Percentiles rank a stretch among this genome's conserved stretches.
Conservation (phyloP, 2,113 vertebrate genomes). For the Struthio camelus region DNA sequence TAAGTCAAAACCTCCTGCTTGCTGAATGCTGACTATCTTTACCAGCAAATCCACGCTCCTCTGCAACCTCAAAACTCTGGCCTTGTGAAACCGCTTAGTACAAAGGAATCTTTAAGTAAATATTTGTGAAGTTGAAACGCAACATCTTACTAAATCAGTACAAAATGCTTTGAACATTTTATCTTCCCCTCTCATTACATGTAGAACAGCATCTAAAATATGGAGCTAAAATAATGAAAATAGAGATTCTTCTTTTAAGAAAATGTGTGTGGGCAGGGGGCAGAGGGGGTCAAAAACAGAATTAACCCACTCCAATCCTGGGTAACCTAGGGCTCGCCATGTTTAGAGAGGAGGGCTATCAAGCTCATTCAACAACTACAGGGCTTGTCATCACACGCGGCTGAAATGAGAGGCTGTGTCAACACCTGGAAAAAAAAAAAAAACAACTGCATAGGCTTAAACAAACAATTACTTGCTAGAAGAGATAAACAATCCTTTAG, state of each 20-base stretch:
- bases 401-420: not conserved
- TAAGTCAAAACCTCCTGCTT: not conserved
- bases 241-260: not conserved
- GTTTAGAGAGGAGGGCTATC: not conserved
- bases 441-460: not conserved
- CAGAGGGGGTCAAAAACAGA: not conserved
- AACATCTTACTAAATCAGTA: not conserved
- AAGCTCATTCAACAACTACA: not conserved
- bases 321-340: not conserved
- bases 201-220: not conserved
- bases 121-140: not conserved
- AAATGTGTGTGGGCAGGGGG: too few species aligned
- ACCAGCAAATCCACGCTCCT: not conserved
- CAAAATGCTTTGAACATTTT: not conserved
- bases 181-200: not conserved
- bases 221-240: not conserved
- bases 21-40: not conserved
- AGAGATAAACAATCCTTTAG: not conserved
- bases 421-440: not conserved
- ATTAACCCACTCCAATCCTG: not conserved
- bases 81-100: not conserved
- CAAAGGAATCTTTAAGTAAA: not conserved
- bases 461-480: not conserved
- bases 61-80: not conserved
- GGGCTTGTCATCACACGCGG: not conserved